Evolutionary conservation across 2,113 vertebrate species (phyloP), one percentile per base, ranked within the genome.

Genomic region (Theropithecus gelada): DNA sequence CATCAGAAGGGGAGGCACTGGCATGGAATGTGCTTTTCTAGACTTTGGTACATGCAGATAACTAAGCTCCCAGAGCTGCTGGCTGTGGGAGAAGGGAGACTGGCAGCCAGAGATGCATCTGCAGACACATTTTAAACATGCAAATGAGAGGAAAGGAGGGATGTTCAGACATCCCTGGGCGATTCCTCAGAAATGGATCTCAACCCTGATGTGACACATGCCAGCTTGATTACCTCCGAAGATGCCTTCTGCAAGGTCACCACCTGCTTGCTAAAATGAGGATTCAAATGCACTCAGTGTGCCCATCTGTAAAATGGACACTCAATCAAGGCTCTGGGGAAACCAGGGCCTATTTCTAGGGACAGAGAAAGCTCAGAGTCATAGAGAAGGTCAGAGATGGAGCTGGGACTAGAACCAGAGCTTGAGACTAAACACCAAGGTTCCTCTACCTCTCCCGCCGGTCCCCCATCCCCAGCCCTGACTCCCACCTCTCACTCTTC

Each of bases 41-140:
- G 96, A 90, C 75, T 61, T 85, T 79, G 40, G 76, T 55, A 68
- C 57, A 3, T 0, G 17, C 86, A 70, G 96, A 90, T 66, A 97
- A 97, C 98, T 99, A 98, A 98, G 99, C 99, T 98, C 98, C 97
- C 97, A 96, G 97, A 97, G 98, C 2, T 0, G 1, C 1, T 0
- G 93, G n/a, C n/a, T 98, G 98, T 8, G 23, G 99, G 93, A 96
- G 98, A 98, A 32, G 16, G n/a, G 55, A 64, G 89, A 35, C 72
- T 17, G 8, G 50, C 0, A 2, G 25, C 35, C 23, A 4, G 97
- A 98, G 98, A 97, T 93, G 82, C 32, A 2, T 52, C 59, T n/a
- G 57, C 92, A 83, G 98, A 89, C 68, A 94, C 92, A 73, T 88
- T 35, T 91, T 79, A 97, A 96, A 81, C 59, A 76, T 2, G 76